Percentiles rank a stretch among this genome's conserved stretches.
phyloP scores from a whole-genome alignment of 2,113 vertebrate genomes.

The Semnornis frantzii region DNA sequence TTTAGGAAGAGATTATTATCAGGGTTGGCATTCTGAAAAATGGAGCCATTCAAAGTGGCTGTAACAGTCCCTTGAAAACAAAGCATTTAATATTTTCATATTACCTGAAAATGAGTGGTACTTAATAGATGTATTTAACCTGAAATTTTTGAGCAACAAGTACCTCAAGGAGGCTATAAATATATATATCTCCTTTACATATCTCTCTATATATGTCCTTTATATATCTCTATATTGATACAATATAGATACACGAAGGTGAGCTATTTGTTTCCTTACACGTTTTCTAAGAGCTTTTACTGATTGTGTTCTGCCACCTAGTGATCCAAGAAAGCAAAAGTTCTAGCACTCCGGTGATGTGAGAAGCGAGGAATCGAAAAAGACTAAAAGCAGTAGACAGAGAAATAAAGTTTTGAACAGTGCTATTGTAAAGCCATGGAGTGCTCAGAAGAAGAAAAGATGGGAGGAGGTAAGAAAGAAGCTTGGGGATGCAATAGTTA shows the following conservation, averaged over 20 bases:
- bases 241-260: too few relatives aligned
- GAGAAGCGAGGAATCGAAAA: background rate
- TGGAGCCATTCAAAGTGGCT: background rate
- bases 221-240: too few relatives aligned
- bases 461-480: background rate
- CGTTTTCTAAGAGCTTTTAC: background rate
- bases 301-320: slow-evolving; percentile 72
- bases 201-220: too few relatives aligned
- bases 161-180: fast-evolving
- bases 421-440: background rate
- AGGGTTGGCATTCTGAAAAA: background rate
- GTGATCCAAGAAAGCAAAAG: background rate
- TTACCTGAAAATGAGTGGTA: background rate
- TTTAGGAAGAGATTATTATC: background rate
- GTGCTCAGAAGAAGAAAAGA: background rate
- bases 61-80: background rate
- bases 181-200: too few relatives aligned
- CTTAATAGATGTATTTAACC: background rate
- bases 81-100: background rate
- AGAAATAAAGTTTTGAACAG: background rate
- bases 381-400: background rate
- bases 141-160: background rate
- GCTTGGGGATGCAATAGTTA: background rate
- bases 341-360: background rate
- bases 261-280: fast-evolving